Percentiles rank a stretch among this genome's conserved stretches.
Evolutionary conservation across 2,113 vertebrate genomes (phyloP).

Genomic region (Morone saxatilis): DNA sequence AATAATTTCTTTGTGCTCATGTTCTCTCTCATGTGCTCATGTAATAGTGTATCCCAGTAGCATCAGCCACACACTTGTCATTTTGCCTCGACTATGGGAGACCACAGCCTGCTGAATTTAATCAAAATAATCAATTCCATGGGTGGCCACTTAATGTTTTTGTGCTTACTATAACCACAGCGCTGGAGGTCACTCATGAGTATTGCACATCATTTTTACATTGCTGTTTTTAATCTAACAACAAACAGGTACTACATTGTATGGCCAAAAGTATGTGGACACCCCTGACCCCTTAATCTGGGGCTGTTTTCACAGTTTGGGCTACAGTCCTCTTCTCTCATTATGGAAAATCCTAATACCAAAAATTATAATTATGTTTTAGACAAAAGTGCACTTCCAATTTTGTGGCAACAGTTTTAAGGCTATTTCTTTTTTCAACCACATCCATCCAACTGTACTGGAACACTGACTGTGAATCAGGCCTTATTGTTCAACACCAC

Average conservation of each 20-base stretch:
- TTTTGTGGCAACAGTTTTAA: not conserved
- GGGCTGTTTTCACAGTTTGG: not conserved
- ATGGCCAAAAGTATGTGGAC: not conserved
- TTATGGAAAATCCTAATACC: not conserved
- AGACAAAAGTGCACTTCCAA: not conserved
- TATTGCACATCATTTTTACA: conserved; percentile 4
- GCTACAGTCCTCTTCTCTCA: not conserved
- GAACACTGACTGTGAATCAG: not conserved
- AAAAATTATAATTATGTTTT: not conserved
- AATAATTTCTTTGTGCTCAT: not conserved
- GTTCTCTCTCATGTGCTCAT: not conserved
- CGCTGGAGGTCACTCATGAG: not conserved
- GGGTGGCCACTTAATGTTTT: conserved; percentile 2
- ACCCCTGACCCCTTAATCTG: not conserved
- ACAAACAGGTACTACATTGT: not conserved
- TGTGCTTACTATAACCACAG: conserved; percentile 24
- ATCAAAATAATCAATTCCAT: conserved; percentile 37
- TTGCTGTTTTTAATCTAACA: conserved; percentile 6
- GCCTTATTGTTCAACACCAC: not conserved
- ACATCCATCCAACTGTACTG: not conserved
- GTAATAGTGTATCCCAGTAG: not conserved
- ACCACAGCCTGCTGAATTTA: conserved; percentile 39
- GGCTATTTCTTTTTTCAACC: not conserved
- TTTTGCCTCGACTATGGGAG: conserved; percentile 7
- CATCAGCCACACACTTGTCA: conserved; percentile 35